Evolutionary conservation across 2,888 invertebrate species (phyloP), one percentile per base, ranked within the genome.

Genomic region (Drosophila paracracens): DNA sequence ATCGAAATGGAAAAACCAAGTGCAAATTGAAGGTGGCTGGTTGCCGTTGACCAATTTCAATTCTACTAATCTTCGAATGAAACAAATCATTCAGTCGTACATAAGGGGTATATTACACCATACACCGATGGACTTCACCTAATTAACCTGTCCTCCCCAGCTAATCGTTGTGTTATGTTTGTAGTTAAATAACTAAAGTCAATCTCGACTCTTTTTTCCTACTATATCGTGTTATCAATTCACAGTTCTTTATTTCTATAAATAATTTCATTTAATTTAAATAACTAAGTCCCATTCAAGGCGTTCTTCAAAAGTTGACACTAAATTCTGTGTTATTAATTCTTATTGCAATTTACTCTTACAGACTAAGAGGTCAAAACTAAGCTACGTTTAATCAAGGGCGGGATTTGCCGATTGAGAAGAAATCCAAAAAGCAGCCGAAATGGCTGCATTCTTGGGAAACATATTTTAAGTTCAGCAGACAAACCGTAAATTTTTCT

Each of bases 1-100:
- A 75, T 54, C 53, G 36, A 59, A 58, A 48, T 65, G 74, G 35
- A 65, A 72, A 74, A 74, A 43, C 65, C 38, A 56, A 53, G 57
- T 54, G 71, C 48, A 53, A 62, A 63, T 51, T 50, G 43, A 38
- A 61, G 51, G 27, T 50, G 7, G 25, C 25, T 33, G 16, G 4
- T 25, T 8, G 21, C 16, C 21, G 46, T 16, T 16, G 46, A 21
- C 2, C 46, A 46, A 46, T 46, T 46, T 16, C 25, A 46, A 46
- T 46, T 46, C 46, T 25, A 16, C 21, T 16, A 25, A 25, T 46
- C 16, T 46, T 25, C 21, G 21, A 46, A 46, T 21, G 21, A 21
- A 21, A 6, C 21, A 46, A 46, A 13, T 46, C 21, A 21, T 46
- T 46, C 25, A 16, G 16, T 8, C 16, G 25, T 7, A 13, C 21